Evolutionary conservation across 2,888 invertebrate genomes (phyloP).

Genomic region (Pandemis corylana): DNA sequence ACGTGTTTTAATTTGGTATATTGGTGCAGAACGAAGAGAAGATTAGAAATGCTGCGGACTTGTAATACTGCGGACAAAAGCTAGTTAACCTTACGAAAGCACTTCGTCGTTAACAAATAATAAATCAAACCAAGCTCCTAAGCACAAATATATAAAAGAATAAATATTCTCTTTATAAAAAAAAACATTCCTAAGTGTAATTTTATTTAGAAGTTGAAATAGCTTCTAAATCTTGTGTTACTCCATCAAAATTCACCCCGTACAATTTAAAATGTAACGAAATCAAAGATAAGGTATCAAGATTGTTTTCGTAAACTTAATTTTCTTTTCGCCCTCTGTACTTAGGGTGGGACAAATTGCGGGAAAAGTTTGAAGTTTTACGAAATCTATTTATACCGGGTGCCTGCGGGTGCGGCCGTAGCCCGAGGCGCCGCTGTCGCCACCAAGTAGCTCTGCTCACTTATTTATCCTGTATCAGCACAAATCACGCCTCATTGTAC

Average conservation of each 20-base stretch:
- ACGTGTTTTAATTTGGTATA: no score
- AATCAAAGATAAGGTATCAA: slow-evolving; percentile 19
- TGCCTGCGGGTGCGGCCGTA: neutral
- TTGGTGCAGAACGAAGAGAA: no score
- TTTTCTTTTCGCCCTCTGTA: slow-evolving; percentile 22
- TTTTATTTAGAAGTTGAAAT: neutral
- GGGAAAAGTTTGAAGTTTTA: slow-evolving; percentile 44
- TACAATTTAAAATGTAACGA: neutral
- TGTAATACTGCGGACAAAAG: no score
- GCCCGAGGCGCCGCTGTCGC: neutral
- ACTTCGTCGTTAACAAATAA: no score
- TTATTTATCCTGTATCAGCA: neutral
- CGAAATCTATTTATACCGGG: slow-evolving; percentile 48
- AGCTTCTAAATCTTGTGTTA: slow-evolving; percentile 6
- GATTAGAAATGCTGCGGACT: no score
- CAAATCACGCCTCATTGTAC: neutral
- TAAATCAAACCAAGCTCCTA: no score
- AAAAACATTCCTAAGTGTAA: neutral
- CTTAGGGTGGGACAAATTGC: slow-evolving; percentile 22
- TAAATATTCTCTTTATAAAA: no score
- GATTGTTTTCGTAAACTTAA: slow-evolving; percentile 33
- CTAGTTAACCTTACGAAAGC: no score
- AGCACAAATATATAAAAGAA: no score
- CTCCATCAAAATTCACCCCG: slow-evolving; percentile 9
- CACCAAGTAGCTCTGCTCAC: slow-evolving; percentile 2